phyloP scores from a whole-genome alignment of 2,797 vertebrate genomes.

The Myripristis jacobus region DNA sequence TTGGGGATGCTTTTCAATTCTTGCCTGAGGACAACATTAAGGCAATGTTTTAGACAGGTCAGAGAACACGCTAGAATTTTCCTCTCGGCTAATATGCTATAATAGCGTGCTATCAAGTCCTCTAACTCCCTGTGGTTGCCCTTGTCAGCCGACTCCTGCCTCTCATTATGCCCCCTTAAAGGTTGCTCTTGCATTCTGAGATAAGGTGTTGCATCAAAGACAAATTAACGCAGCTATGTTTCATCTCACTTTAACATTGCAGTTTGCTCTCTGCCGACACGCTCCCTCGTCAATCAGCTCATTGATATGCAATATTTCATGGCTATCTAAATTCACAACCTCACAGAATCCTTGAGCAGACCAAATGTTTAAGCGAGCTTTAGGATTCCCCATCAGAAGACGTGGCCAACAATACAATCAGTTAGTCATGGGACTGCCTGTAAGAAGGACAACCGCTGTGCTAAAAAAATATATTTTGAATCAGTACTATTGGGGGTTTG shows the following conservation, averaged over 20 bases:
- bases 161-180: conserved; percentile 11
- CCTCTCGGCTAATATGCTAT: not conserved
- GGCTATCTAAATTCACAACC: not conserved
- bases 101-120: conserved; percentile 6
- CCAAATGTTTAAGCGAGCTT: not conserved
- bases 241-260: conserved; percentile 2
- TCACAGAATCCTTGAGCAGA: conserved; percentile 2
- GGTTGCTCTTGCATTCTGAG: not conserved
- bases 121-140: conserved; percentile 12
- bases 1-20: not conserved
- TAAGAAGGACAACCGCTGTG: too few relatives aligned
- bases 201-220: not conserved
- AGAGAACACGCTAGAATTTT: not conserved
- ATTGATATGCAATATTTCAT: not conserved
- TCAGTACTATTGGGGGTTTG: conserved; percentile 18
- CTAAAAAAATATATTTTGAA: too few relatives aligned
- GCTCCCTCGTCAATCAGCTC: conserved; percentile 9
- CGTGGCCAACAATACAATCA: too few relatives aligned
- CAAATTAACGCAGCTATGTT: conserved; percentile 5
- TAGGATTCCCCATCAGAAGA: not conserved
- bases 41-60: too few relatives aligned
- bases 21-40: not conserved
- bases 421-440: too few relatives aligned
- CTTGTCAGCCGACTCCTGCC: conserved; percentile 16
- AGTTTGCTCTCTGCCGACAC: conserved; percentile 8